Base-by-base conservation (phyloP, 1,140 invertebrate genomes). In the Drosophila tsacasi region DNA sequence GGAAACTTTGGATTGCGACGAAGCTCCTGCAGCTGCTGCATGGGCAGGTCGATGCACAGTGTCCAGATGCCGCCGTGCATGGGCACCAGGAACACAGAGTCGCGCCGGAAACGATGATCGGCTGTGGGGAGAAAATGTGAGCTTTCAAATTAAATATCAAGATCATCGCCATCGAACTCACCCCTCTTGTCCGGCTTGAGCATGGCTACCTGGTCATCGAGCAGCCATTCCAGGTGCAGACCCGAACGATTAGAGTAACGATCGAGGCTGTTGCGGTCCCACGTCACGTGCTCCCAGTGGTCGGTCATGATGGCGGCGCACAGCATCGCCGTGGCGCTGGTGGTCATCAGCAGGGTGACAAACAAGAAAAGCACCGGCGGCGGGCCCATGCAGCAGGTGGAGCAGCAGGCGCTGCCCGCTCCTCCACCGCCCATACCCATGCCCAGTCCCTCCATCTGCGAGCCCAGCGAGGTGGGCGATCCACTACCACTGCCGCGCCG, bases 21-120 rank as follows among this genome's bases (percentile, higher is more conserved):
- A 58, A 97, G 89, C 75, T 96, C 93, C 69, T 93, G 93, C 59
- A 96, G 94, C 91, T 97, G 96, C 82, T 96, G 95, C 68, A 96
- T 96, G 85, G 95, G 94, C 27, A 97, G 93, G 58, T 96, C 95
- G 50, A 97, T 95, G 91, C 97, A 97, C 83, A 97, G 94, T 0
- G 96, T 97, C 97, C 97, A 97, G 77, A 97, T 97, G 2, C 97
- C 97, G 3, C 97, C 97, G 74, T 97, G 96, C 95, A 97, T 97
- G 1, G 97, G 97, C 1, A 97, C 96, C 13, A 97, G 92, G 90
- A 97, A 97, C 30, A 96, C 94, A 8, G 94, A 93, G 6, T 93
- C 93, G 25, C 92, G 90, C 19, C 89, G 85, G 66, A 85, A 92
- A 7, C 92, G 91, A 76, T 92, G 86, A 69, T 92, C 91, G n/a